Evolutionary conservation across 2,797 vertebrate species (phyloP).

Genomic region (Sebastes miniatus): DNA sequence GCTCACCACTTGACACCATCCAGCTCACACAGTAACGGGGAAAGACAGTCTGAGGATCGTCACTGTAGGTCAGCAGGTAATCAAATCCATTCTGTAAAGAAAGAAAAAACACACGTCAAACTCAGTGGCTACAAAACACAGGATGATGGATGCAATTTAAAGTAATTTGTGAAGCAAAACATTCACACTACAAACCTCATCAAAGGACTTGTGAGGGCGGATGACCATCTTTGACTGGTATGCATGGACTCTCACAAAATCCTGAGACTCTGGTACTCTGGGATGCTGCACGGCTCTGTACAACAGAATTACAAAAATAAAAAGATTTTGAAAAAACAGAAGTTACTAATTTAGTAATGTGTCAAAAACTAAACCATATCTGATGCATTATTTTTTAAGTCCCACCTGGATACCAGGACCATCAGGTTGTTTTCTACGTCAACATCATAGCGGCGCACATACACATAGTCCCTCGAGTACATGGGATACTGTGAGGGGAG

Average conservation of each 20-base stretch:
- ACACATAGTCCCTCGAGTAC: conserved; percentile 97
- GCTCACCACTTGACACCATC: conserved; percentile 98
- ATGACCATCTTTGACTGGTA: conserved; percentile 97
- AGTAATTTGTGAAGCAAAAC: background rate
- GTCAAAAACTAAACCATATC: background rate
- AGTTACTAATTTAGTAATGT: background rate
- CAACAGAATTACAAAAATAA: background rate
- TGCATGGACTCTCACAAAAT: conserved; percentile 90
- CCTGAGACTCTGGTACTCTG: conserved; percentile 86
- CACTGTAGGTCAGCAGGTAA: conserved; percentile 94
- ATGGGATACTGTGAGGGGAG: conserved; percentile 88
- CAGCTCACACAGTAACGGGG: conserved; percentile 96
- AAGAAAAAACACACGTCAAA: background rate
- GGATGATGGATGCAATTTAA: background rate
- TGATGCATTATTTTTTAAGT: background rate
- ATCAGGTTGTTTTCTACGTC: conserved; percentile 91
- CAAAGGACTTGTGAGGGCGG: conserved; percentile 92
- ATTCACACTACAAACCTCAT: conserved; percentile 82
- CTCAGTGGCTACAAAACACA: background rate
- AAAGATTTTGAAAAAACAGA: background rate
- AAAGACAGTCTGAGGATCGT: conserved; percentile 95
- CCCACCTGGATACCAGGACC: conserved; percentile 91
- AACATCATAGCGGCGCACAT: conserved; percentile 90
- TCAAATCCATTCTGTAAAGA: conserved; percentile 92
- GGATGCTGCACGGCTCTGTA: conserved; percentile 91